These are phyloP conservation scores for Carposina sasakii DNA, from an alignment of 1,140 invertebrate genomes.

Conservation along the genomic window DNA sequence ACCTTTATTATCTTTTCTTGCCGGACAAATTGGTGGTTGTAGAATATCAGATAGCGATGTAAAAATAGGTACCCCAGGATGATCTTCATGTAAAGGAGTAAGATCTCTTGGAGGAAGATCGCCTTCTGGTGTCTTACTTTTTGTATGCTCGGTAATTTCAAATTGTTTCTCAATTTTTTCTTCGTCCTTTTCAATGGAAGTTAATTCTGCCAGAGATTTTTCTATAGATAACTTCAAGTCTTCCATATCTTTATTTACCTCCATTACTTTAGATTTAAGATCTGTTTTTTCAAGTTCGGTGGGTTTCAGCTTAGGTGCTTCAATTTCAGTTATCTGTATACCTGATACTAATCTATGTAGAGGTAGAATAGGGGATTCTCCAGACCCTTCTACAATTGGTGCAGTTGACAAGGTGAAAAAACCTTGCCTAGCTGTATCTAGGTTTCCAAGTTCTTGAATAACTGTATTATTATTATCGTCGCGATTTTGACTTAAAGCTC, in stretches of 20 bases:
- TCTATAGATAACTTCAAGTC: conserved; percentile 57
- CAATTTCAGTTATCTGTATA: conserved; percentile 25
- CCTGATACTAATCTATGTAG: conserved; percentile 4
- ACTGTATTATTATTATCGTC: conserved; percentile 50
- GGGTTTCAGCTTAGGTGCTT: conserved; percentile 22
- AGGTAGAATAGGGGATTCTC: conserved; percentile 32
- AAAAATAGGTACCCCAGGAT: conserved; percentile 10
- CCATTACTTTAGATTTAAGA: conserved; percentile 57
- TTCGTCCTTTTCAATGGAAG: conserved; percentile 46
- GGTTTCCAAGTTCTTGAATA: conserved; percentile 42
- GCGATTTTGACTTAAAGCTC: conserved; percentile 42
- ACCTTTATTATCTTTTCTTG: conserved; percentile 49
- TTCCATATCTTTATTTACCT: conserved; percentile 60
- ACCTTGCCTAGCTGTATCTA: conserved; percentile 31
- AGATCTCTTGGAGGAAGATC: not conserved
- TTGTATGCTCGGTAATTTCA: conserved; percentile 20
- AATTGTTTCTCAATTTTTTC: conserved; percentile 32
- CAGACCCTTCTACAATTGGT: conserved; percentile 42
- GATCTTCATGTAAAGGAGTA: not conserved
- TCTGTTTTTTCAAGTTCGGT: conserved; percentile 60
- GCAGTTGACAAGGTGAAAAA: too few relatives aligned
- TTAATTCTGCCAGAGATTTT: conserved; percentile 56
- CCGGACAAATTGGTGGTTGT: conserved; percentile 42
- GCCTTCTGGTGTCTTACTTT: not conserved
- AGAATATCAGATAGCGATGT: not conserved